Conservation (phyloP, 1,140 invertebrate genomes). For the Maconellicoccus hirsutus region DNA sequence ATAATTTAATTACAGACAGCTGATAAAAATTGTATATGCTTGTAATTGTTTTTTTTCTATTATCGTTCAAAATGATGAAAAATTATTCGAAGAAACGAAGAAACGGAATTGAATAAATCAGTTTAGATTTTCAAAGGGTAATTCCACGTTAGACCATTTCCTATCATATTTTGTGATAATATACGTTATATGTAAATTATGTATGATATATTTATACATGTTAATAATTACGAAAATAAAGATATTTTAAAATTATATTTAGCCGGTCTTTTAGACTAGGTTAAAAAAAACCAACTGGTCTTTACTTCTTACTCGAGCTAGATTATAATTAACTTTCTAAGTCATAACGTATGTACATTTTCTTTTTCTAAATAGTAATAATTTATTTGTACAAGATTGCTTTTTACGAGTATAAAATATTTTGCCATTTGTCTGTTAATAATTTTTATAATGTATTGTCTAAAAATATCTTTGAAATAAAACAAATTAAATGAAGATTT, state of each 20-base stretch:
- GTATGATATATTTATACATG: constrained; percentile 20
- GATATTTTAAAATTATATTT: constrained; percentile 14
- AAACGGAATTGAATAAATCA: neutral
- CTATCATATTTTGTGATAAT: constrained; percentile 20
- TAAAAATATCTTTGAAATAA: constrained; percentile 22
- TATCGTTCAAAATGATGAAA: neutral
- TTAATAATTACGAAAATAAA: constrained; percentile 19
- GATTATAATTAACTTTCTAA: constrained; percentile 23
- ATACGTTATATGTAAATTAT: constrained; percentile 21
- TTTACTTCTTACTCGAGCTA: constrained; percentile 21
- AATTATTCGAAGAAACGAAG: neutral
- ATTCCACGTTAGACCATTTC: constrained; percentile 21
- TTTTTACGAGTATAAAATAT: constrained; percentile 18
- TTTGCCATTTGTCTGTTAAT: constrained; percentile 22
- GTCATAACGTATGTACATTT: constrained; percentile 20
- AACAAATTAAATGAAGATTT: constrained; percentile 16
- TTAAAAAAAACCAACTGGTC: constrained; percentile 20
- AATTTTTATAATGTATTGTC: constrained; percentile 23
- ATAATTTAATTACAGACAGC: neutral
- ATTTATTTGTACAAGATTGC: constrained; percentile 20
- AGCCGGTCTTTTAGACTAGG: constrained; percentile 12
- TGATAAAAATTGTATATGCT: neutral
- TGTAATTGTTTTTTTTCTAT: neutral
- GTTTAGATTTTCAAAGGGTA: constrained; percentile 22
- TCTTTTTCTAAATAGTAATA: constrained; percentile 23